Evolutionary conservation across 35 echinoderm and acorn worm species (phyloP), one percentile per base, ranked within the genome.

Genomic region (Apostichopus parvimensis): DNA sequence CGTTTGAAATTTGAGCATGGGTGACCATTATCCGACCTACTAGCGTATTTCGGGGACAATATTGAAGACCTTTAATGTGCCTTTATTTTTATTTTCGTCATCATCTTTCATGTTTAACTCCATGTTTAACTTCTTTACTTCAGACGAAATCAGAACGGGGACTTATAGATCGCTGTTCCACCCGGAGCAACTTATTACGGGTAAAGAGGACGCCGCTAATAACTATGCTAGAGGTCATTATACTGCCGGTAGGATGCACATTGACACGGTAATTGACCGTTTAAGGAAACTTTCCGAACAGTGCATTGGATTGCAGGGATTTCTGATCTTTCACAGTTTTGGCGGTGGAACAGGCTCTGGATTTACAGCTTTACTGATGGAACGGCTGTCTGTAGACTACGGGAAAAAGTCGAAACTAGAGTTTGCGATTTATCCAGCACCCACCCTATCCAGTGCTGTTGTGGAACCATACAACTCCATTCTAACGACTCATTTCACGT

Each of bases 401-500:
- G 34, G 34, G 34, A 45, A 45, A 45, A 45, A 45, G 34, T 45
- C 34, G 34, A 45, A 45, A 45, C 34, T 45, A 45, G 34, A 45
- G 34, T 45, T 45, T 45, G 34, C 34, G 34, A 45, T 45, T 45
- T 45, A 92, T 54, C 91, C 91, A 73, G 91, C 91, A 65, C 91
- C 91, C 9, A 78, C 71, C 24, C 52, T 92, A 54, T 23, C 91
- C 65, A 62, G 78, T 53, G 91, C 91, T 11, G 91, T 92, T 5
- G 91, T 92, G 54, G 91, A 92, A 83, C 91, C 91, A 34, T 92
- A 92, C 79, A 92, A 92, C 25, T 60, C 91, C 34, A 83, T 92
- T 26, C 53, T 92, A 58, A 92, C 91, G 56, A 92, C 91, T 5
- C 91, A 92, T 22, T 57, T 73, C 66, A 87, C 92, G 28, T 83